Base-by-base conservation (phyloP, 2,797 vertebrate genomes). In the Adrianichthys oophorus region DNA sequence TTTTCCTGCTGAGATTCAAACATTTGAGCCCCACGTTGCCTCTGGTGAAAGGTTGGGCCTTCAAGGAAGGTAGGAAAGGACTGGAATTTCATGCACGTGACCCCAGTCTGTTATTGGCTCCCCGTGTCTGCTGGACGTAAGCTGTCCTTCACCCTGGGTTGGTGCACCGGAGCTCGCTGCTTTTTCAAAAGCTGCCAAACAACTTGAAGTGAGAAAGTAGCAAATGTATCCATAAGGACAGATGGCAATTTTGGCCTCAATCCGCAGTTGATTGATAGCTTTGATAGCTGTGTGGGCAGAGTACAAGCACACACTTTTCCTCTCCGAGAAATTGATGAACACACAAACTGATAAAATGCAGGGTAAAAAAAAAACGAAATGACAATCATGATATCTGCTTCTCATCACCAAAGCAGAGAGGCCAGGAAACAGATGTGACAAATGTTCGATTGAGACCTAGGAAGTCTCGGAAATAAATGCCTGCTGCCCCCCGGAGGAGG, bases 221-320 rank as follows among this genome's bases (percentile, higher is more conserved):
- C 65, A 72, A 82, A 84, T 76, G 77, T 69, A 83, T 82, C 83
- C 65, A 70, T 81, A 80, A 82, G 79, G 87, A 56, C 43, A 63
- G 56, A 60, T 52, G 69, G 65, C 71, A 62, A 40, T 77, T 80
- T 82, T 74, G 62, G 82, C 90, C 75, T 26, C 15, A 49, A 86
- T 84, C 80, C 69, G 65, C 21, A 44, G 72, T 82, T 85, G 79
- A 89, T 86, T 85, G 80, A 90, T 85, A 79, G 79, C 83, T 85
- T 71, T 76, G 89, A 90, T 85, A 85, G 79, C 79, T 53, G 62
- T 56, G 48, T 65, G 68, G 74, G 71, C 67, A 32, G 62, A 52
- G 47, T 64, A 53, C 44, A 63, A 54, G 51, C 26, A 16, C 19
- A 62, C 56, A 41, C 52, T 47, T 4, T 73, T 41, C 41, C 51